Base-by-base conservation (phyloP, 2,113 vertebrate genomes). In the Vulpes ferrilata region DNA sequence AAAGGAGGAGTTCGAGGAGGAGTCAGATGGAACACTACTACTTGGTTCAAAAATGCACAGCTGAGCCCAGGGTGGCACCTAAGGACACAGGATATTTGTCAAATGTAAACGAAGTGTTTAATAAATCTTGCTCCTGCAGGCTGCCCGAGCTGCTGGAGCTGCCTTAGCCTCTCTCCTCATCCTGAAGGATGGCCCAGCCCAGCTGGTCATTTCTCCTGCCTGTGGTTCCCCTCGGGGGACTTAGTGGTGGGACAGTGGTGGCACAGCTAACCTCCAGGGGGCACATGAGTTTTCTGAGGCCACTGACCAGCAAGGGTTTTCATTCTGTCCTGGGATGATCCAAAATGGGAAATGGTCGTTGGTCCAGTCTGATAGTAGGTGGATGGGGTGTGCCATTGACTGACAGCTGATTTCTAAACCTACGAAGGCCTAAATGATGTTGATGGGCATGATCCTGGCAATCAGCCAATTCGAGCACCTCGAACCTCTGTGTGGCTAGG, bases 1-100 rank as follows among this genome's bases (percentile, higher is more conserved):
- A 43, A 43, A 43, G 6, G 6, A 43, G 43, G 38, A 5, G 43
- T 43, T 43, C 1, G 0, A 25, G 32, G 43, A 60, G n/a, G 15
- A 8, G 20, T 62, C 1, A 2, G 0, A 5, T 8, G 4, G 11
- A 23, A 30, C 0, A 0, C 11, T 8, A 9, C 7, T 8, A 6
- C 7, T 12, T 0, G 4, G 17, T 81, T 20, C 19, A 22, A 11
- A 55, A 11, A 55, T 7, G 32, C 15, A 12, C 16, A 17, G 3
- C 30, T 0, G 1, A 60, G 60, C 62, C 57, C 9, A 22, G 67
- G 65, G 53, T 13, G 7, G 74, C 38, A 27, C 43, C 43, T 38
- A 0, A 11, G 65, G 73, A 76, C 25, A 23, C 38, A 30, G 76
- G 35, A 16, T 5, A 5, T 48, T 19, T 35, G 62, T 43, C 79